A percentile compares a stretch with the other conserved stretches of the same genome.
phyloP scores from a whole-genome alignment of 2,797 vertebrate species.

The Limnodromus scolopaceus region DNA sequence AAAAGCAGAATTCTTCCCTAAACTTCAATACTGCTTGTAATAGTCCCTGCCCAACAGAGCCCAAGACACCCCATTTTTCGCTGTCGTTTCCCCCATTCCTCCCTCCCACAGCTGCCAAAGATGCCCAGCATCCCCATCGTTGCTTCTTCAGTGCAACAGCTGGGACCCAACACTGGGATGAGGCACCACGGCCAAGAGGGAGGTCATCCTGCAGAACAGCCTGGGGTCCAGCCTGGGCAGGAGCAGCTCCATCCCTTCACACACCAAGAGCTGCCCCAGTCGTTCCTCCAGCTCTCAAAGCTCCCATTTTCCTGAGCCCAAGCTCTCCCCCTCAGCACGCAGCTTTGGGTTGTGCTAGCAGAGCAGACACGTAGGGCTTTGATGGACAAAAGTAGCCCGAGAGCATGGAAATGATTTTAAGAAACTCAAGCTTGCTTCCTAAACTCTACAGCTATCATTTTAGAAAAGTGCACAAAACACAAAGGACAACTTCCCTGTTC shows the following conservation, averaged over 20 bases:
- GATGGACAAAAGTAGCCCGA: background rate
- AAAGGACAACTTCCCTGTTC: background rate
- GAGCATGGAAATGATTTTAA: background rate
- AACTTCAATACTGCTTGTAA: background rate
- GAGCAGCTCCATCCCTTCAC: too few species aligned
- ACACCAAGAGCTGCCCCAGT: rapidly evolving
- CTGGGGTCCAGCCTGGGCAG: background rate
- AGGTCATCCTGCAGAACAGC: background rate
- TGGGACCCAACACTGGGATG: background rate
- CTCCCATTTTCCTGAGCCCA: background rate
- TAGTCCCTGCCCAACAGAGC: background rate
- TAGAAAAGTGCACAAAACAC: background rate
- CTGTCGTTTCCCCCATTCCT: background rate
- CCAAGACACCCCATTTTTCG: background rate
- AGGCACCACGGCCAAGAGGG: background rate
- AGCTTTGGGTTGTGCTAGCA: background rate
- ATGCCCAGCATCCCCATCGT: background rate
- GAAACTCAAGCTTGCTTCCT: background rate
- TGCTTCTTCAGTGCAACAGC: background rate
- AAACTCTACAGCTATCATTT: rapidly evolving
- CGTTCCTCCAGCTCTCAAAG: background rate
- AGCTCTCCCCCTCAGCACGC: rapidly evolving
- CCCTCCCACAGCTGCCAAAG: background rate
- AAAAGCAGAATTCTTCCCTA: background rate
- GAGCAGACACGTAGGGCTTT: rapidly evolving